Percentiles rank a stretch among this genome's conserved stretches.
phyloP scores from a whole-genome alignment of 2,888 invertebrate species.

The Leucoptera coffeella region DNA sequence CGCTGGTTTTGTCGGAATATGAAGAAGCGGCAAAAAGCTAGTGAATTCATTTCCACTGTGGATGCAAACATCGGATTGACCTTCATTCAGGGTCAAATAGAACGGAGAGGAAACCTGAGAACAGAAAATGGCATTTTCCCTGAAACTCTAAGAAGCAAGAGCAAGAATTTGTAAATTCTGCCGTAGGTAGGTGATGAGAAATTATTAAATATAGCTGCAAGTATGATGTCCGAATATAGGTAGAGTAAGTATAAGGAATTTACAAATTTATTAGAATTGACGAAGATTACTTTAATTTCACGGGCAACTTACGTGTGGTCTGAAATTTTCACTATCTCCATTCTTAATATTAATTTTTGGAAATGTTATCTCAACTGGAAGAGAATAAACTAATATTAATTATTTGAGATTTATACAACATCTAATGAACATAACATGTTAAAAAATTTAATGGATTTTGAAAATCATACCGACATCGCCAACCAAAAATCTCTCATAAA shows the following conservation, averaged over 20 bases:
- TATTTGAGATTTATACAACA: too few species aligned
- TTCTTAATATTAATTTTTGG: slow-evolving; percentile 56
- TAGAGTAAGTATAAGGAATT: slow-evolving; percentile 1
- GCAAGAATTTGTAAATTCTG: too few species aligned
- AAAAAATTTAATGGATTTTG: too few species aligned
- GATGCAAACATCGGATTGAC: slow-evolving; percentile 53
- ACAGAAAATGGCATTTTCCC: too few species aligned
- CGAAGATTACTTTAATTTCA: too few species aligned
- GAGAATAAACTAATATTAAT: slow-evolving; percentile 4
- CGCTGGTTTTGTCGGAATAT: slow-evolving; percentile 60
- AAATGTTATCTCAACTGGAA: slow-evolving; percentile 62
- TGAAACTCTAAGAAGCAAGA: too few species aligned
- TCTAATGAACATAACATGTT: too few species aligned
- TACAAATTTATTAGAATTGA: too few species aligned
- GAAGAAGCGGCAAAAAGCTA: slow-evolving; percentile 47
- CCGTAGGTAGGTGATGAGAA: too few species aligned
- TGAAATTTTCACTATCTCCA: slow-evolving; percentile 53
- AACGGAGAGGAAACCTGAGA: slow-evolving; percentile 60
- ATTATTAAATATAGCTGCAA: too few species aligned
- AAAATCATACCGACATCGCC: slow-evolving; percentile 60
- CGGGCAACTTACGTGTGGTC: slow-evolving; percentile 52
- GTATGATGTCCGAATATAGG: slow-evolving; percentile 14
- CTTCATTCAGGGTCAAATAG: slow-evolving; percentile 60
- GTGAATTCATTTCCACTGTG: slow-evolving; percentile 47
- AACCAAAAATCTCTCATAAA: slow-evolving; percentile 58